phyloP scores from a whole-genome alignment of 2,113 vertebrate species.

The Nesogale talazaci region DNA sequence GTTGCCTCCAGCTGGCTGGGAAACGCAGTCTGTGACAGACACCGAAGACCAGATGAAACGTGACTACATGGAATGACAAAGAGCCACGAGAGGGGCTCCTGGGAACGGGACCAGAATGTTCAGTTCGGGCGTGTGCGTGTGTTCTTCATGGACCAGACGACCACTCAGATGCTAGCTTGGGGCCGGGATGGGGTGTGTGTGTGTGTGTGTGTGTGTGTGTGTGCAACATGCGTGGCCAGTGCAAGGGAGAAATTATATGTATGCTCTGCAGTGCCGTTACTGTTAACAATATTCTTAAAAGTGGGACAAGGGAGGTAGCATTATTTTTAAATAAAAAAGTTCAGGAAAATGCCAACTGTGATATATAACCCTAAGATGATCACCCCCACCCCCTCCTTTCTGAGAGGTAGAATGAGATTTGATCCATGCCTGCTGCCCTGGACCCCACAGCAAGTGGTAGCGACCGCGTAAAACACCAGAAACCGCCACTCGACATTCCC shows the following conservation, averaged over 20 bases:
- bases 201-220: too few relatives aligned
- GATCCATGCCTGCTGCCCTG: too few relatives aligned
- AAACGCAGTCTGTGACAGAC: slow-evolving; percentile 59
- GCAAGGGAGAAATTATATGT: neutral
- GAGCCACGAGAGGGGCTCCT: neutral
- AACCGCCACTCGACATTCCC: neutral
- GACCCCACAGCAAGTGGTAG: too few relatives aligned
- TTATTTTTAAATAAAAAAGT: slow-evolving; percentile 35
- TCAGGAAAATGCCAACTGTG: slow-evolving; percentile 18
- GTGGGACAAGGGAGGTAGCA: neutral
- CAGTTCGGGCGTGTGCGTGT: neutral
- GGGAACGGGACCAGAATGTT: slow-evolving; percentile 36
- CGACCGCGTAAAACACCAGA: neutral
- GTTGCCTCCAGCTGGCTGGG: slow-evolving; percentile 62
- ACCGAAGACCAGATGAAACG: slow-evolving; percentile 65
- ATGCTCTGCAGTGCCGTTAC: neutral
- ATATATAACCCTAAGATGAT: slow-evolving; percentile 11
- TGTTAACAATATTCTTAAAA: too few relatives aligned
- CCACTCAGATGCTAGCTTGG: neutral
- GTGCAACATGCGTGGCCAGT: neutral
- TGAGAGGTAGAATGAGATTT: neutral
- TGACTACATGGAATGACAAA: slow-evolving; percentile 52
- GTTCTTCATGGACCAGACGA: neutral
- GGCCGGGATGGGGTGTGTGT: neutral
- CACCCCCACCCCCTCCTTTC: neutral